Evolutionary conservation across 2,113 vertebrate genomes (phyloP), one percentile per base, ranked within the genome.

Genomic region (Sander vitreus): DNA sequence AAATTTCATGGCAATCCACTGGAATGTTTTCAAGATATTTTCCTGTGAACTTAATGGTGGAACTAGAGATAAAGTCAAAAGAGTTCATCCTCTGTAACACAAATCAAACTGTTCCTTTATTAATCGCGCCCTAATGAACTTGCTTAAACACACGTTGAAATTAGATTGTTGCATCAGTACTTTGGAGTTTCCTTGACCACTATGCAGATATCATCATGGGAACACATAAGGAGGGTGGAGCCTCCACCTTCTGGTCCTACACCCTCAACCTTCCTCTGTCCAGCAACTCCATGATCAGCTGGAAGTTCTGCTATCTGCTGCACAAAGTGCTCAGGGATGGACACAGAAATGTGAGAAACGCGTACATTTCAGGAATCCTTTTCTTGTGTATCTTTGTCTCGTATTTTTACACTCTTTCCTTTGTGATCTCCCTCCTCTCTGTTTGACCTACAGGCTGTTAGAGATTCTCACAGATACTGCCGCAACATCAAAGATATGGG

Each of bases 301-400:
- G 98, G 98, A 99, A 99, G 92, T 98, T 98, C 93, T 99, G 98
- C 94, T 97, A 99, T 0, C 95, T 99, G 87, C 95, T 99, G 91
- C 98, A 99, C 95, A 99, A 98, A 60, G 92, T 99, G 2, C 97
- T 99, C 9, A 93, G 98, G 0, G 98, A 97, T 0, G 97, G 98
- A 76, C 97, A 99, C 89, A 93, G 94, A 0, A 97, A 97, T 0
- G 98, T 98, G 86, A 77, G 83, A 10, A 6, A 3, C 2, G 16
- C 23, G 8, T 8, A 5, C 18, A 6, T 9, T 18, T 16, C 18
- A 14, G 55, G 25, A 13, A 1, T 45, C 6, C 13, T 21, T 21
- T n/a, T 9, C 7, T 48, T 13, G 1, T 15, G 43, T 2, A 0
- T 3, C 0, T 27, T 12, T 21, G 11, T 19, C 1, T 14, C 6